phyloP scores from a whole-genome alignment of 2,113 vertebrate species.

The Ellobius talpinus region DNA sequence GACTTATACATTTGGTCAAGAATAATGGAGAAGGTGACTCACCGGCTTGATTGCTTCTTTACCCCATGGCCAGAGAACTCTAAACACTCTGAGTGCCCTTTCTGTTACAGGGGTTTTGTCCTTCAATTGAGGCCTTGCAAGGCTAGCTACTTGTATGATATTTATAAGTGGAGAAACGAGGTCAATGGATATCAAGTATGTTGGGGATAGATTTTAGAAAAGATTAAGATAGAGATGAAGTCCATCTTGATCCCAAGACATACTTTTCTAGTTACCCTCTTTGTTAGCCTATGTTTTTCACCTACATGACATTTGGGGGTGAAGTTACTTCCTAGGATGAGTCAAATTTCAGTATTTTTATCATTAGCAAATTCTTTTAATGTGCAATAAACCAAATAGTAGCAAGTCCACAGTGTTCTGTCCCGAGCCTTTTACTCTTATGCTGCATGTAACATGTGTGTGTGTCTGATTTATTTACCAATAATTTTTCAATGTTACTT shows the following conservation, averaged over 20 bases:
- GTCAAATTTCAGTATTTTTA: background rate
- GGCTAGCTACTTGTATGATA: background rate
- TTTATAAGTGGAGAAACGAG: background rate
- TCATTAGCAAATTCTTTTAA: conserved; percentile 85
- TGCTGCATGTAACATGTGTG: conserved; percentile 52
- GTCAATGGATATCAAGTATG: background rate
- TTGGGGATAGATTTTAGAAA: background rate
- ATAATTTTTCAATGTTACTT: conserved; percentile 42
- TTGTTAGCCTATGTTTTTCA: background rate
- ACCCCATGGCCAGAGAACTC: background rate
- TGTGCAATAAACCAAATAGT: conserved; percentile 79
- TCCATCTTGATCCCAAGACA: background rate
- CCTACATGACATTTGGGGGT: no score
- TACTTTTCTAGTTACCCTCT: background rate
- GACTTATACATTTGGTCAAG: background rate
- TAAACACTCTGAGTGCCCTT: background rate
- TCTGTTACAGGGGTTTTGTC: background rate
- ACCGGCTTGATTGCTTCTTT: background rate
- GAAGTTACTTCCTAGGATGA: background rate
- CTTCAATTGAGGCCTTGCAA: background rate
- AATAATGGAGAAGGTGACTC: background rate
- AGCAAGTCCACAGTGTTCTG: conserved; percentile 66
- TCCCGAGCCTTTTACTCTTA: conserved; percentile 60
- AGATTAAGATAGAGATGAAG: background rate
- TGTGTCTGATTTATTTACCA: conserved; percentile 39